A percentile compares a stretch with the other conserved stretches of the same genome.
These are phyloP conservation scores for Girardinichthys multiradiatus DNA, from an alignment of 2,113 vertebrate species.

Conservation along the genomic window DNA sequence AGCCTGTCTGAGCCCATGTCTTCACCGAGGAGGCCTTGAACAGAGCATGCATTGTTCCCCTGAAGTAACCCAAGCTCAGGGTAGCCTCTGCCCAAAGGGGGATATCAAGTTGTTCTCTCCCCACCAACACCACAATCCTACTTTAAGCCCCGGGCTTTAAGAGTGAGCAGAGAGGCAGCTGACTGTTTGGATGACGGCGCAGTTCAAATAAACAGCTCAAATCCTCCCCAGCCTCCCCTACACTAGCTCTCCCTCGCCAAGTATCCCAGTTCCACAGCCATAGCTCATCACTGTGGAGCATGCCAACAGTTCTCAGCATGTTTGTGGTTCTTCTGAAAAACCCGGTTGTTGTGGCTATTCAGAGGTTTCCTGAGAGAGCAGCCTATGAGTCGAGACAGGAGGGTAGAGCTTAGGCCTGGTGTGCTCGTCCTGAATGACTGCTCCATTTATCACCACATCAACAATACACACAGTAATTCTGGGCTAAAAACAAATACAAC, in stretches of 20 bases:
- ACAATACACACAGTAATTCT: slow-evolving; percentile 53
- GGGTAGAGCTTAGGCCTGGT: slow-evolving; percentile 35
- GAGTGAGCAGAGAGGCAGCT: slow-evolving; percentile 77
- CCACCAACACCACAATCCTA: slow-evolving; percentile 66
- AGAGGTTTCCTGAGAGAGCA: slow-evolving; percentile 37
- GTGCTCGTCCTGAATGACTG: slow-evolving; percentile 26
- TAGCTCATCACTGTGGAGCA: slow-evolving; percentile 56
- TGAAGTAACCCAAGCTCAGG: slow-evolving; percentile 77
- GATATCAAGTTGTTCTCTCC: slow-evolving; percentile 76
- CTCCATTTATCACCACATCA: slow-evolving; percentile 37
- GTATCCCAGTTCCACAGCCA: slow-evolving; percentile 58
- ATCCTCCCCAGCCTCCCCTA: slow-evolving; percentile 64
- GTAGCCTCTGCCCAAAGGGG: slow-evolving; percentile 69
- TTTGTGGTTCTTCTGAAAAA: slow-evolving; percentile 72
- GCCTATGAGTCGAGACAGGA: slow-evolving; percentile 16
- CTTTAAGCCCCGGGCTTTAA: slow-evolving; percentile 69
- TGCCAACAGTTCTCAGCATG: slow-evolving; percentile 59
- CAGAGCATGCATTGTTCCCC: slow-evolving; percentile 81
- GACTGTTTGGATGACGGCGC: slow-evolving; percentile 75
- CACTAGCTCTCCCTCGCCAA: slow-evolving; percentile 51
- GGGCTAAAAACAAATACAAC: slow-evolving; percentile 17
- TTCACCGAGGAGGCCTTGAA: slow-evolving; percentile 66
- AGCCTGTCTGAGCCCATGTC: slow-evolving; percentile 75
- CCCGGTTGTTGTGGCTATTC: slow-evolving; percentile 49
- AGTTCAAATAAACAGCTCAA: slow-evolving; percentile 82